Evolutionary conservation across 1,140 invertebrate species (phyloP), one percentile per base, ranked within the genome.

Genomic region (Hypsibius dujardini): DNA sequence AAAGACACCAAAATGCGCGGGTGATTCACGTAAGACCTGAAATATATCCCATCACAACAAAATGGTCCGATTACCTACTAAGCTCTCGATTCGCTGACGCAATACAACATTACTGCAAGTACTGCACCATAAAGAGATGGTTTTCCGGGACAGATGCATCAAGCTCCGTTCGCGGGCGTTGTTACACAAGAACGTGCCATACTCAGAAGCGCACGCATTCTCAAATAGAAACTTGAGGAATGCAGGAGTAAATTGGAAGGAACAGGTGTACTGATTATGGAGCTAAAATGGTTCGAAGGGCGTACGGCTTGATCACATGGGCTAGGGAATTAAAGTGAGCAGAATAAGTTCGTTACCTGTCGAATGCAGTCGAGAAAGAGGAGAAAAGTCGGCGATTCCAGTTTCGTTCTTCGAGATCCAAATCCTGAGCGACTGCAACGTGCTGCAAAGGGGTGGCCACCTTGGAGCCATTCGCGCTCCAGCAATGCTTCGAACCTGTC

Each of bases 381-480:
- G 1, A 96, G 82, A 81, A 98, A 98, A 1, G 92, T 90, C 28
- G 95, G 94, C 1, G 85, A 82, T 75, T 84, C 82, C 70, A 78
- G 75, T 73, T 75, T 78, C 46, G 70, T 76, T 69, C 75, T 72
- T 70, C 77, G 80, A 73, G 79, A 84, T 46, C 82, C 83, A 81
- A 87, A 90, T 75, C 89, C 87, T 72, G 89, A 86, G 79, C 87
- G 87, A 47, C 86, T 83, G 78, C 91, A 90, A n/a, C 89, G 81
- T 15, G 83, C 85, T 50, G 86, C 85, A 81, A 98, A 98, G 46
- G 94, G 94, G 84, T 98, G 90, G 1, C 95, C 95, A 7, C 86
- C 84, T 81, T 93, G 89, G 2, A 98, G 80, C 95, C 95, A 98
- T 81, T 98, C 95, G 56, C 94, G 84, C 79, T 98, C 94, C 74